A percentile compares a stretch with the other conserved stretches of the same genome.
phyloP scores from a whole-genome alignment of 1,140 invertebrate species.

The Drosophila carrolli region DNA sequence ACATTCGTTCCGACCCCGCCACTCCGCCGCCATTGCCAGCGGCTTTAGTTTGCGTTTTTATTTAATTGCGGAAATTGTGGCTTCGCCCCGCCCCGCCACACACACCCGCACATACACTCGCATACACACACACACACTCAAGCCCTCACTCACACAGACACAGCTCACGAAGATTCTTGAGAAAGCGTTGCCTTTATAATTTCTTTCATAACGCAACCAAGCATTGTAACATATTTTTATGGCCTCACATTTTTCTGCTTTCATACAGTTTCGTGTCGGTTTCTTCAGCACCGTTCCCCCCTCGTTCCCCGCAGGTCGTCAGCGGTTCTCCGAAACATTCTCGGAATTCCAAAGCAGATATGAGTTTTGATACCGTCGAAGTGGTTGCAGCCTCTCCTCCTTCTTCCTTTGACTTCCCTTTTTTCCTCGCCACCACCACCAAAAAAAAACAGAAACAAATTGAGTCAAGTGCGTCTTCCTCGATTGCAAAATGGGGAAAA shows the following conservation, averaged over 20 bases:
- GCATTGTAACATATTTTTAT: conserved; percentile 83
- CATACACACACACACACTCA: not conserved
- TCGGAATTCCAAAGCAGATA: conserved; percentile 74
- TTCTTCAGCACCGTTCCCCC: not conserved
- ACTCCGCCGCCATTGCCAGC: conserved; percentile 33
- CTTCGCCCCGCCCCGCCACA: conserved; percentile 56
- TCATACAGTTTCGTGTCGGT: conserved; percentile 63
- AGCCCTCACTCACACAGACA: conserved; percentile 7
- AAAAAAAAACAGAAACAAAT: conserved; percentile 44
- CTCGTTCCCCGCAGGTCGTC: not conserved
- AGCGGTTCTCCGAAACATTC: conserved; percentile 53
- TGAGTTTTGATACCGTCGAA: conserved; percentile 73
- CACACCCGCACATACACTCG: conserved; percentile 12
- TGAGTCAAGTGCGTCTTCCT: conserved; percentile 74
- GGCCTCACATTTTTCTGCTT: conserved; percentile 72
- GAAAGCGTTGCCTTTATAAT: conserved; percentile 69
- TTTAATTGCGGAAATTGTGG: conserved; percentile 83
- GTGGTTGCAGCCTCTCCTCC: conserved; percentile 47
- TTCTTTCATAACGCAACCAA: conserved; percentile 77
- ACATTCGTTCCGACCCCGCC: conserved; percentile 57
- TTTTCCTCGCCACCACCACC: conserved; percentile 9
- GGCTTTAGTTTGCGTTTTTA: conserved; percentile 83
- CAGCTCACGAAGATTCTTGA: conserved; percentile 40
- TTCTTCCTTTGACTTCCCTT: conserved; percentile 27
- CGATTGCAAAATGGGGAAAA: conserved; percentile 14